Base-by-base conservation (phyloP, 2,113 vertebrate genomes). In the Cisticola juncidis region DNA sequence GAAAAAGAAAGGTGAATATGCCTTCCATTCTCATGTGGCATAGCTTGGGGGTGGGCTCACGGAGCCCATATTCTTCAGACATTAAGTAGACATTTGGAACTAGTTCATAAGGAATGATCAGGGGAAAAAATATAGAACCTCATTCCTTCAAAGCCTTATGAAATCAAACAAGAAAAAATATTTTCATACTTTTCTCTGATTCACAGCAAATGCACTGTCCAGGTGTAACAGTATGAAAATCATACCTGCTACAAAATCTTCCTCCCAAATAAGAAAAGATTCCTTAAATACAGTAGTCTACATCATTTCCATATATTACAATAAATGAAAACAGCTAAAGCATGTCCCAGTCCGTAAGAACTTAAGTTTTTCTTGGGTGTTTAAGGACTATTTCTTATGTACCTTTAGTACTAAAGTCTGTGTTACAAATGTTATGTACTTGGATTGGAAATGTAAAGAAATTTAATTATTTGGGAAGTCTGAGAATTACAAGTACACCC, bases 41-140 rank as follows among this genome's bases (percentile, higher is more conserved):
- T 25, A 54, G 4, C 2, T 47, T 54, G 9, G 2, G 5, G 1
- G 0, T 23, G 3, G 21, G 25, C 18, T 61, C 29, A 28, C 5
- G 72, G 12, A 38, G 4, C 9, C 2, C 7, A 11, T 48, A 12
- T 13, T 45, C 6, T 45, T 77, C 31, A 64, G 12, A 38, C 13
- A 36, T 3, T 29, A 28, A 31, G 8, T 5, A 48, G 8, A 14
- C 3, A 53, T 35, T 17, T 54, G n/a, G 22, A 66, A 58, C 5
- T 50, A n/a, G 12, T 1, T 68, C 12, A 50, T 14, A 14, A 29
- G 15, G 16, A 38, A 68, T 25, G 13, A 44, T 38, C 4, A 31
- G 14, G 11, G 23, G 21, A 9, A 9, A 33, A 51, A 14, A 51
- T 6, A 3, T 22, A 44, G 3, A 47, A 42, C 33, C 6, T 51